Evolutionary conservation across 2,113 vertebrate genomes (phyloP).

Genomic region (Actinemys pallida): DNA sequence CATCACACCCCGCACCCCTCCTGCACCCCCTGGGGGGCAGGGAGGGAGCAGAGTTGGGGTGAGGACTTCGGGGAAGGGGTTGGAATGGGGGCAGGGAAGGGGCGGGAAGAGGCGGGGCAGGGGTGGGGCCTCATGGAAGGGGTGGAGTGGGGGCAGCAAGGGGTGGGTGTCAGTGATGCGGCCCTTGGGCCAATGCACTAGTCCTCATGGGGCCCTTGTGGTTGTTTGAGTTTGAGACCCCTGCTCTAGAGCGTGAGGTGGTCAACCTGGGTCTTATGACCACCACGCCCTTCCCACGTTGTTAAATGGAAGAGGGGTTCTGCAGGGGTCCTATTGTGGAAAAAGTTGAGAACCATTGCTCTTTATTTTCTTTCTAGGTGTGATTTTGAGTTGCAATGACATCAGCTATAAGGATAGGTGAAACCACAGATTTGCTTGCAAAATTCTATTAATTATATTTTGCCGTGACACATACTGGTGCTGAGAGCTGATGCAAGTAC

Average conservation of each 20-base stretch:
- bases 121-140: too few species aligned
- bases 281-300: background rate
- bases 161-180: too few species aligned
- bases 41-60: too few species aligned
- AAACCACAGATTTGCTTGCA: background rate
- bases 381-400: background rate
- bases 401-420: background rate
- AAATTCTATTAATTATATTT: background rate
- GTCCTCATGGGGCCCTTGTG: too few species aligned
- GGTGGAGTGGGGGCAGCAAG: too few species aligned
- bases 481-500: background rate
- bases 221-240: too few species aligned
- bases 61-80: too few species aligned
- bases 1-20: too few species aligned
- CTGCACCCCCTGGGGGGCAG: too few species aligned
- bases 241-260: background rate
- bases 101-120: too few species aligned
- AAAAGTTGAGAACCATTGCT: background rate
- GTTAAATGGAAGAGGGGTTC: background rate
- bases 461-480: background rate
- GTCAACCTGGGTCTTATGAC: background rate
- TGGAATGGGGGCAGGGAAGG: too few species aligned
- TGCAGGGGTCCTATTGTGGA: background rate
- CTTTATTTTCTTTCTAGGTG: background rate
- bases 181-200: too few species aligned